phyloP scores from a whole-genome alignment of 2,888 invertebrate species.

The Hypomecis punctinalis region DNA sequence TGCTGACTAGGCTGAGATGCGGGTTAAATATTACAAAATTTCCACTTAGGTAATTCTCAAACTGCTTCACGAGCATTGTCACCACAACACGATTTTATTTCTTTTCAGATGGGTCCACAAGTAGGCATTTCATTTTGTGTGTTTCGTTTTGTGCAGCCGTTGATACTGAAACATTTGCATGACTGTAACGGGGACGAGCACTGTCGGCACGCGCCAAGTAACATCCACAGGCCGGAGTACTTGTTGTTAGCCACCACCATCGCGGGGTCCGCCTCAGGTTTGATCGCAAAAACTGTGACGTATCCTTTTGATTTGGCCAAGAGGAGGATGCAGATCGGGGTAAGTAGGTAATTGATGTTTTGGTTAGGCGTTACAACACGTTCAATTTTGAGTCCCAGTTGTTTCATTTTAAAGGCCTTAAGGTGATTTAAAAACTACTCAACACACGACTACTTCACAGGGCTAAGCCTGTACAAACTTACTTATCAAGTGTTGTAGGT shows the following conservation, averaged over 20 bases:
- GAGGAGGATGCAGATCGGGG: slow-evolving; percentile 94
- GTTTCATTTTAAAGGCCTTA: no score
- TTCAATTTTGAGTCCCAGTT: no score
- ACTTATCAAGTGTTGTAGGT: no score
- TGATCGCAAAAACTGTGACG: slow-evolving; percentile 90
- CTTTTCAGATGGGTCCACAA: slow-evolving; percentile 71
- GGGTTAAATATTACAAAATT: no score
- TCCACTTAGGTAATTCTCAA: neutral
- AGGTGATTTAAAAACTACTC: no score
- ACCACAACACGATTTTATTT: neutral
- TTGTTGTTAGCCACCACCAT: slow-evolving; percentile 69
- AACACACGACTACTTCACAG: no score
- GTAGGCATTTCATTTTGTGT: slow-evolving; percentile 70
- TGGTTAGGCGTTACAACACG: neutral
- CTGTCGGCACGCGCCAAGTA: slow-evolving; percentile 38
- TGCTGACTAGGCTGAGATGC: no score
- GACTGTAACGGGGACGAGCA: slow-evolving; percentile 29
- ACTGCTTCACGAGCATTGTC: neutral
- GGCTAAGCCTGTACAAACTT: no score
- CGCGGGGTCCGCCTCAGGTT: slow-evolving; percentile 90
- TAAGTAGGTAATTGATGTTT: slow-evolving; percentile 54
- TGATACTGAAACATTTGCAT: slow-evolving; percentile 49
- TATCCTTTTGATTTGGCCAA: slow-evolving; percentile 95
- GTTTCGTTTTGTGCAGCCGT: slow-evolving; percentile 63
- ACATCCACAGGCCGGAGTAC: slow-evolving; percentile 51